Evolutionary conservation across 2,888 invertebrate species (phyloP).

Genomic region (Carabus problematicus): DNA sequence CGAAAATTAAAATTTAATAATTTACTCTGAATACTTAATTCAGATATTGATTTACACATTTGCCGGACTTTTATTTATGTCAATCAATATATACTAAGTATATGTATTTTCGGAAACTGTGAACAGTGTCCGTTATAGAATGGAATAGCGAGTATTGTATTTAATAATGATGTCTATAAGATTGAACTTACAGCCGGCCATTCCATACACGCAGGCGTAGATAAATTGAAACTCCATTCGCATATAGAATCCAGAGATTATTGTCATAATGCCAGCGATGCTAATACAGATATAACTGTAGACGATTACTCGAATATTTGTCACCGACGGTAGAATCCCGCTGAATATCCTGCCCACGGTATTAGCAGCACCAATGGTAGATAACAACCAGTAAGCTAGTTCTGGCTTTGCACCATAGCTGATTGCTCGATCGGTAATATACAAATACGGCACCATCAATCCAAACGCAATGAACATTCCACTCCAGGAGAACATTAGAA

Average conservation of each 20-base stretch:
- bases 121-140: too few species aligned
- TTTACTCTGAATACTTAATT: too few species aligned
- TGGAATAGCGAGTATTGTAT: not conserved
- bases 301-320: slow-evolving; percentile 67
- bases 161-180: too few species aligned
- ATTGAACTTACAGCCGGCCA: slow-evolving; percentile 68
- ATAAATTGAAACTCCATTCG: slow-evolving; percentile 63
- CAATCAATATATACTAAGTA: too few species aligned
- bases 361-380: slow-evolving; percentile 77
- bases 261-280: slow-evolving; percentile 68
- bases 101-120: too few species aligned
- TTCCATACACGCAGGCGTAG: slow-evolving; percentile 70
- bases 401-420: slow-evolving; percentile 58
- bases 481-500: slow-evolving; percentile 55
- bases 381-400: slow-evolving; percentile 66
- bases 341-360: slow-evolving; percentile 71
- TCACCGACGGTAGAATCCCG: slow-evolving; percentile 67
- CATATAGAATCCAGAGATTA: slow-evolving; percentile 62
- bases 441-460: slow-evolving; percentile 81
- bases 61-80: too few species aligned
- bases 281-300: slow-evolving; percentile 73
- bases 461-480: slow-evolving; percentile 78
- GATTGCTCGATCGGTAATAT: slow-evolving; percentile 64
- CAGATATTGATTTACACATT: too few species aligned
- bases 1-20: not conserved